These are phyloP conservation scores for Nomada lathburiana DNA, from an alignment of 2,888 invertebrate species.

Conservation along the genomic window DNA sequence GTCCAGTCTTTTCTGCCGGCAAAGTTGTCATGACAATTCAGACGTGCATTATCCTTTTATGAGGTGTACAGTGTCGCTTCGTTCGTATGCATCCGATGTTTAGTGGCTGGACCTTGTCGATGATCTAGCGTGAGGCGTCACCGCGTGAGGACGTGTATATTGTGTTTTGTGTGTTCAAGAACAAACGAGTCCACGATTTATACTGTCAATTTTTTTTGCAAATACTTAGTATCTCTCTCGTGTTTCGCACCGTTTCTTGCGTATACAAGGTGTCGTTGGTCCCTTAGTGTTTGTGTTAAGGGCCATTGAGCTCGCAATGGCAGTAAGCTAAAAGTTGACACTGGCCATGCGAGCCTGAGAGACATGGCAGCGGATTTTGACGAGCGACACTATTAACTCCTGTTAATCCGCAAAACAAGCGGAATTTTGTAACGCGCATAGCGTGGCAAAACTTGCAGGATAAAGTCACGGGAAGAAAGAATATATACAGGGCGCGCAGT, in stretches of 20 bases:
- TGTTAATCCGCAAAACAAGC: constrained; percentile 37
- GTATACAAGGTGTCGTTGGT: not conserved
- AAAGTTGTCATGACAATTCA: constrained; percentile 60
- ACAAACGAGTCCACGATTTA: no score
- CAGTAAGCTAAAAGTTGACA: constrained; percentile 46
- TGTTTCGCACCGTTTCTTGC: not conserved
- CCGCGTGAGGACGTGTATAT: not conserved
- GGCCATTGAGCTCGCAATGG: constrained; percentile 42
- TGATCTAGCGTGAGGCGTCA: constrained; percentile 23
- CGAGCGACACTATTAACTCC: constrained; percentile 69
- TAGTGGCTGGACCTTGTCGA: constrained; percentile 25
- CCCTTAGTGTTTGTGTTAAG: not conserved
- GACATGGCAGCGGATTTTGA: constrained; percentile 82
- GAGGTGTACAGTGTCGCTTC: constrained; percentile 40
- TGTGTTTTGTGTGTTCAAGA: not conserved
- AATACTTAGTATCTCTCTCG: no score
- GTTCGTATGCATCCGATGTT: constrained; percentile 22
- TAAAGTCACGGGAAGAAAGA: constrained; percentile 57
- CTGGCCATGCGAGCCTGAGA: constrained; percentile 33
- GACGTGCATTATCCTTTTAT: constrained; percentile 32
- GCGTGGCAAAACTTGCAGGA: constrained; percentile 41
- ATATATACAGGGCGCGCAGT: constrained; percentile 65
- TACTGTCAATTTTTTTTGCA: no score
- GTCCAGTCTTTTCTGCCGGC: not conserved
- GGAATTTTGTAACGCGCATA: constrained; percentile 24